Conservation (phyloP, 2,888 invertebrate genomes). For the Agonopterix arenella region DNA sequence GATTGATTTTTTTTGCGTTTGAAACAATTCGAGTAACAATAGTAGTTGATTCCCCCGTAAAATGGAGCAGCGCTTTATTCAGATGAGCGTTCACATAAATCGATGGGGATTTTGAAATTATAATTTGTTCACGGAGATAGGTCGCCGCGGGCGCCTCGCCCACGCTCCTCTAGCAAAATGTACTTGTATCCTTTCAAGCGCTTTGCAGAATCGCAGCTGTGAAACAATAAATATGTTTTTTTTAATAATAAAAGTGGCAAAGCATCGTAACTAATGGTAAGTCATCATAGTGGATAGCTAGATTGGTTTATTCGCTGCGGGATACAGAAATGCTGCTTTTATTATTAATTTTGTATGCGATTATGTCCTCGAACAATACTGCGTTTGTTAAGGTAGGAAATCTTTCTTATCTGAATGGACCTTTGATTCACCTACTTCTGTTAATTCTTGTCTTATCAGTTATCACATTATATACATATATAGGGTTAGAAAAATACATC, state of each 20-base stretch:
- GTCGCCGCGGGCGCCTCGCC: slow-evolving; percentile 64
- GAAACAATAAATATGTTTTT: slow-evolving; percentile 10
- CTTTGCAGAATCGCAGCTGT: slow-evolving; percentile 7
- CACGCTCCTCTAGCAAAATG: slow-evolving; percentile 26
- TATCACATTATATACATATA: too few species aligned
- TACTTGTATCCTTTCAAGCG: slow-evolving; percentile 5
- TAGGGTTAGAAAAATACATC: too few species aligned
- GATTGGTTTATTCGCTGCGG: too few species aligned
- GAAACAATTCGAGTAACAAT: slow-evolving; percentile 26
- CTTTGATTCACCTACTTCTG: too few species aligned
- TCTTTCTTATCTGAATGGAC: too few species aligned
- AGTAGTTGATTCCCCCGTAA: slow-evolving; percentile 41
- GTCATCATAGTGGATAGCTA: slow-evolving; percentile 5
- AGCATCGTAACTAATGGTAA: slow-evolving; percentile 11
- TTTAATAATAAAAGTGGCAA: slow-evolving; percentile 10
- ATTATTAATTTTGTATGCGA: too few species aligned
- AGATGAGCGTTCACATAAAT: slow-evolving; percentile 71
- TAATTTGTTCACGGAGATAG: slow-evolving; percentile 70
- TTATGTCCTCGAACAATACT: too few species aligned
- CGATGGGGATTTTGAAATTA: slow-evolving; percentile 73
- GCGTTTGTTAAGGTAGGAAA: too few species aligned
- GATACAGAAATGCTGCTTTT: too few species aligned
- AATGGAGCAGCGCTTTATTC: slow-evolving; percentile 64
- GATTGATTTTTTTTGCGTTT: too few species aligned
- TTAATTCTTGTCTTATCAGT: too few species aligned